These are phyloP conservation scores for Dallia pectoralis DNA, from an alignment of 2,797 vertebrate species.

Conservation along the genomic window DNA sequence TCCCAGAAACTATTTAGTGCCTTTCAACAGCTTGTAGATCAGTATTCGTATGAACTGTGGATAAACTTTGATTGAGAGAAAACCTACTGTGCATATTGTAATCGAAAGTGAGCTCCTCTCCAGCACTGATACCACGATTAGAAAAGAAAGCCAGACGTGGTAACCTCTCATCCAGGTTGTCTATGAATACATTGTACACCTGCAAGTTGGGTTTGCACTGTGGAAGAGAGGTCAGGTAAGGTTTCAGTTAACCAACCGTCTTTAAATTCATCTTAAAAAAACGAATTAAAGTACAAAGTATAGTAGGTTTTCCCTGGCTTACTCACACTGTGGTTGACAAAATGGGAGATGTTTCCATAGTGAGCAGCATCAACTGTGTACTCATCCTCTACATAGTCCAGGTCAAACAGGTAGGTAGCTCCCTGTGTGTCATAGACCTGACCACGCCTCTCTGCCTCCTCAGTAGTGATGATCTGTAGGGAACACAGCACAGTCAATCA, in stretches of 20 bases:
- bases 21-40: neutral
- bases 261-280: neutral
- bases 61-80: neutral
- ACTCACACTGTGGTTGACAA: slow-evolving; percentile 79
- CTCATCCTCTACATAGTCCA: slow-evolving; percentile 80
- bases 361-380: slow-evolving; percentile 79
- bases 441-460: slow-evolving; percentile 76
- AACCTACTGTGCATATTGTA: slow-evolving; percentile 81
- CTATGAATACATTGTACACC: slow-evolving; percentile 84
- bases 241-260: neutral
- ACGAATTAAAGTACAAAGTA: neutral
- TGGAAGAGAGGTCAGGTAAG: slow-evolving; percentile 7
- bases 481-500: neutral
- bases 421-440: slow-evolving; percentile 76
- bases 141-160: slow-evolving; percentile 81
- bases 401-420: slow-evolving; percentile 80
- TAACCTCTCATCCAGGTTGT: slow-evolving; percentile 80
- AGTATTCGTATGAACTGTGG: neutral
- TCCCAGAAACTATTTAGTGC: neutral
- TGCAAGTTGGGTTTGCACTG: slow-evolving; percentile 83
- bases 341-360: slow-evolving; percentile 84
- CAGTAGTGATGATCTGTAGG: slow-evolving; percentile 79
- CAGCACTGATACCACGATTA: slow-evolving; percentile 73
- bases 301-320: slow-evolving; percentile 33
- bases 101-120: slow-evolving; percentile 84